Evolutionary conservation across 1,140 invertebrate genomes (phyloP), one percentile per base, ranked within the genome.

Genomic region (Choristoneura fumiferana): DNA sequence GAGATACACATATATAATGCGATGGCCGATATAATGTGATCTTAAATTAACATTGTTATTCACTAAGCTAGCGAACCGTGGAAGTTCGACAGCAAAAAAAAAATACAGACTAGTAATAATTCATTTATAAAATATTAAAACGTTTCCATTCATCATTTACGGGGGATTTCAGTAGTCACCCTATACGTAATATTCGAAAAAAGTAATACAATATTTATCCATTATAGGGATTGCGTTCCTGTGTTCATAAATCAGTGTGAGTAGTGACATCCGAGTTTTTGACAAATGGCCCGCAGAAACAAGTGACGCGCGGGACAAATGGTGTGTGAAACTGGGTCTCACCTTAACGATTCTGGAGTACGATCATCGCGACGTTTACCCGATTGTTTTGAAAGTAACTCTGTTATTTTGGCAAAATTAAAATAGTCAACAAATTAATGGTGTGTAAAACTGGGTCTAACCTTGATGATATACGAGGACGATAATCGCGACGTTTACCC

Each of bases 171-270:
- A 22, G 43, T 63, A 53, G 67, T 69, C 71, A 76, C 72, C 65
- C 62, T 54, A 69, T 54, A 37, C 57, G 29, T 62, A 57, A 53
- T 54, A 40, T 34, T 60, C 39, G 54, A 68, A 76, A 85, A 82
- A 79, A 80, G 77, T 76, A 73, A 71, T 77, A 80, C 77, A 83
- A 85, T 83, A 85, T 83, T 85, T 84, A 84, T 83, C 82, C 82
- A 85, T 85, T 85, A 85, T 71, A 81, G 71, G 72, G 74, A 85
- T 85, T 83, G 75, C 69, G 70, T 71, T 73, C 65, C 60, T 57
- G 45, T 62, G 49, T 66, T 65, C 67, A 83, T 83, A 81, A 83
- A 85, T 85, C 82, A 83, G 68, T 33, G 57, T 55, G 67, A 70
- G 65, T 62, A 73, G 65, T 76, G 80, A 81, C 79, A 82, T 80